phyloP scores from a whole-genome alignment of 2,888 invertebrate species.

The Phymatocera aterrima region DNA sequence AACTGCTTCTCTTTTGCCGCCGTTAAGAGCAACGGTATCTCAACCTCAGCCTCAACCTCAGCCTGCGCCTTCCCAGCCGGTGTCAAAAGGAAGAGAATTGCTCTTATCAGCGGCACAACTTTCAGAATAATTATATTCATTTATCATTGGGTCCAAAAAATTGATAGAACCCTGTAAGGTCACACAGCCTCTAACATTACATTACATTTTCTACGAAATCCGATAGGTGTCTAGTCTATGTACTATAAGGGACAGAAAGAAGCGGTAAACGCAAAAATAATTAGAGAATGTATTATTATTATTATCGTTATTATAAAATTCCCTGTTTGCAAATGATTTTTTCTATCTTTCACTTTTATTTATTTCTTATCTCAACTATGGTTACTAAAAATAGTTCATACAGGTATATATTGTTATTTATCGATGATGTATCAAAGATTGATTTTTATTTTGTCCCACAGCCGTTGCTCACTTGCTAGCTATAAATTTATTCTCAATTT shows the following conservation, averaged over 20 bases:
- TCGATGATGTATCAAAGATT: too few species aligned
- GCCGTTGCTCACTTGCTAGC: too few species aligned
- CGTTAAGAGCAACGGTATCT: constrained; percentile 51
- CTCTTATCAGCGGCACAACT: constrained; percentile 69
- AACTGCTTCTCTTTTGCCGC: constrained; percentile 62
- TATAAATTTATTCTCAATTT: too few species aligned
- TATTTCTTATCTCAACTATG: not conserved
- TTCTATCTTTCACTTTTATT: not conserved
- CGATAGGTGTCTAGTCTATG: too few species aligned
- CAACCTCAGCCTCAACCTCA: too few species aligned
- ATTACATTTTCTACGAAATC: constrained; percentile 44
- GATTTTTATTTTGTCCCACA: too few species aligned
- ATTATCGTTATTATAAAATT: too few species aligned
- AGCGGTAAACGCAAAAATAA: too few species aligned
- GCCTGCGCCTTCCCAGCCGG: constrained; percentile 55
- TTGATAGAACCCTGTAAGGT: constrained; percentile 6
- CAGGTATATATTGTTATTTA: too few species aligned
- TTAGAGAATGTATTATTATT: too few species aligned
- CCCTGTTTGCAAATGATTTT: too few species aligned
- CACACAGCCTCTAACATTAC: constrained; percentile 21
- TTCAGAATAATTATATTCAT: constrained; percentile 61
- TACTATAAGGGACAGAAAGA: not conserved
- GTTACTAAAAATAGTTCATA: not conserved
- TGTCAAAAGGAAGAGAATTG: constrained; percentile 65
- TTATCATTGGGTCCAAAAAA: constrained; percentile 32